These are phyloP conservation scores for Chrysolina haemoptera DNA, from an alignment of 2,888 invertebrate genomes.

Conservation along the genomic window DNA sequence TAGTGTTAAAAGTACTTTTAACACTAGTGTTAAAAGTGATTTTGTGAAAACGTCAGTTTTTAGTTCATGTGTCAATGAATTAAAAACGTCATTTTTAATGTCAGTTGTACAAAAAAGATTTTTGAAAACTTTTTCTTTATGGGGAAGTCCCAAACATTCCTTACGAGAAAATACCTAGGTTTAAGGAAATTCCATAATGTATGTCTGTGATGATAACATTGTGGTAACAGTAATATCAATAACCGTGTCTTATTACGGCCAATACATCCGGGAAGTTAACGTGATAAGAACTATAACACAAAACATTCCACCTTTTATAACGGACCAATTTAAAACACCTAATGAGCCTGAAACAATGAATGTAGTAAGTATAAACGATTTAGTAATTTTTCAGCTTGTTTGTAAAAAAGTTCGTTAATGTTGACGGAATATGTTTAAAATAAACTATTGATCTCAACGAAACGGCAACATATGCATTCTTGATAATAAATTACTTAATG, in stretches of 20 bases:
- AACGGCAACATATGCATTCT: slow-evolving; percentile 24
- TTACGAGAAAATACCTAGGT: not conserved
- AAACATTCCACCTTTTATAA: not conserved
- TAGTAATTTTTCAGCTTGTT: not conserved
- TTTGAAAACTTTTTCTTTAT: no score
- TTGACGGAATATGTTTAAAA: not conserved
- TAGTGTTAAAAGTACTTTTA: no score
- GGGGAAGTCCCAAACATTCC: no score
- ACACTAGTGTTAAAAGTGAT: no score
- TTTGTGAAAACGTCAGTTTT: no score
- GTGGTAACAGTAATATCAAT: not conserved
- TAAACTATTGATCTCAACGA: slow-evolving; percentile 12
- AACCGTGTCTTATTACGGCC: not conserved
- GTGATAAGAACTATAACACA: not conserved
- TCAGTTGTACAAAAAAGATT: no score
- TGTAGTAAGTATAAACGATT: not conserved
- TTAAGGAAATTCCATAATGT: not conserved
- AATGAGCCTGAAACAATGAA: not conserved
- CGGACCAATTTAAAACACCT: not conserved
- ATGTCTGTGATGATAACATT: not conserved
- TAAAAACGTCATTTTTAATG: no score
- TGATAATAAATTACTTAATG: slow-evolving; percentile 31
- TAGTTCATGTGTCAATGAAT: no score
- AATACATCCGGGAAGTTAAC: slow-evolving; percentile 2
- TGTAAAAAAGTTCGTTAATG: not conserved